These are phyloP conservation scores for Cancer borealis DNA, from an alignment of 2,888 invertebrate genomes.

Conservation along the genomic window DNA sequence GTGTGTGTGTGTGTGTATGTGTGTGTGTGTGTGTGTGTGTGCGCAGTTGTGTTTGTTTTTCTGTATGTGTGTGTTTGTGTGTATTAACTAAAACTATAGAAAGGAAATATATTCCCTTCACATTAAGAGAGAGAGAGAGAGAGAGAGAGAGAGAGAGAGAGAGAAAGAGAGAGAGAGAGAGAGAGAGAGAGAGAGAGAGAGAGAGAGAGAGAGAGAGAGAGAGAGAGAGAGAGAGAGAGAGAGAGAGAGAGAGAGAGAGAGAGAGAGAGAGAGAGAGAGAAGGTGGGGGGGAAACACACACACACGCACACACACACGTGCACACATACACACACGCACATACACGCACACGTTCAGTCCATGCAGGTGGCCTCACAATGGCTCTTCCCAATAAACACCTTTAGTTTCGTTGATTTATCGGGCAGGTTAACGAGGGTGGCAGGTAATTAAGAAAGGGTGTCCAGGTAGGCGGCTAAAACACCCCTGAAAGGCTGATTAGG, in stretches of 20 bases:
- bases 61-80: neutral
- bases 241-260: neutral
- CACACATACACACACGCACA: constrained; percentile 26
- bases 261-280: constrained; percentile 43
- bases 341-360: neutral
- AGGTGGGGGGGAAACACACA: neutral
- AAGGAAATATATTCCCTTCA: neutral
- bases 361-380: constrained; percentile 52
- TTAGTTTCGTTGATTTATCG: constrained; percentile 56
- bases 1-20: constrained; percentile 4
- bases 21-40: neutral
- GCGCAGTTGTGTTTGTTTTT: neutral
- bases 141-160: neutral
- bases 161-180: neutral
- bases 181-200: neutral
- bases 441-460: constrained; percentile 54
- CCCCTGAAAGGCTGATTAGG: constrained; percentile 11
- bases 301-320: constrained; percentile 32
- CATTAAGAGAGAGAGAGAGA: neutral
- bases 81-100: neutral
- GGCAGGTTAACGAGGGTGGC: constrained; percentile 46
- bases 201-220: neutral
- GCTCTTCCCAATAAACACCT: constrained; percentile 48
- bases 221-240: neutral
- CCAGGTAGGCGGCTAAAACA: constrained; percentile 28